Evolutionary conservation across 2,797 vertebrate species (phyloP).

Genomic region (Poeciliopsis infans): DNA sequence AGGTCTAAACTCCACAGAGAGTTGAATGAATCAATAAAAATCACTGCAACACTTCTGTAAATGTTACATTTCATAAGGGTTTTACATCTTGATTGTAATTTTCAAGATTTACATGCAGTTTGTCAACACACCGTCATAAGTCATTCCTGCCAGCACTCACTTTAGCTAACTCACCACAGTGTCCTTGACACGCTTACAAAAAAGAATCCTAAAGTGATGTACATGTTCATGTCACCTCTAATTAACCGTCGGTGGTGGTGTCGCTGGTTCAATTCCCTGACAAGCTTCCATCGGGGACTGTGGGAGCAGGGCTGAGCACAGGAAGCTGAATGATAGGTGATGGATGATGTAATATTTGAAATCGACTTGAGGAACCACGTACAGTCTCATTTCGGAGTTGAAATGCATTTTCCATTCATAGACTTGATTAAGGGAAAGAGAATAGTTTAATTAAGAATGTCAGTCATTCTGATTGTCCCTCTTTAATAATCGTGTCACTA

Average conservation of each 20-base stretch:
- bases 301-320: conserved; percentile 47
- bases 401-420: conserved; percentile 64
- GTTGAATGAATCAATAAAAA: not conserved
- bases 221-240: conserved; percentile 69
- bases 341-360: conserved; percentile 72
- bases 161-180: conserved; percentile 50
- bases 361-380: conserved; percentile 50
- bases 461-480: conserved; percentile 64
- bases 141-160: conserved; percentile 41
- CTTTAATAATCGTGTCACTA: conserved; percentile 48
- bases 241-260: conserved; percentile 69
- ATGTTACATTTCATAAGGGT: not conserved
- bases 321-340: conserved; percentile 57
- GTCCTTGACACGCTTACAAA: conserved; percentile 78
- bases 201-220: conserved; percentile 66
- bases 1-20: not conserved
- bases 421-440: conserved; percentile 74
- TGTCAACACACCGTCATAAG: conserved; percentile 28
- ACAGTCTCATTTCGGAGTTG: conserved; percentile 60
- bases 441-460: conserved; percentile 75
- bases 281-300: conserved; percentile 68
- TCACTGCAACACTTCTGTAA: not conserved
- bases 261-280: conserved; percentile 72
- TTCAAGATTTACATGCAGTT: not conserved
- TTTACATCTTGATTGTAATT: not conserved